Base-by-base conservation (phyloP, 2,888 invertebrate genomes). In the Brassicogethes aeneus region DNA sequence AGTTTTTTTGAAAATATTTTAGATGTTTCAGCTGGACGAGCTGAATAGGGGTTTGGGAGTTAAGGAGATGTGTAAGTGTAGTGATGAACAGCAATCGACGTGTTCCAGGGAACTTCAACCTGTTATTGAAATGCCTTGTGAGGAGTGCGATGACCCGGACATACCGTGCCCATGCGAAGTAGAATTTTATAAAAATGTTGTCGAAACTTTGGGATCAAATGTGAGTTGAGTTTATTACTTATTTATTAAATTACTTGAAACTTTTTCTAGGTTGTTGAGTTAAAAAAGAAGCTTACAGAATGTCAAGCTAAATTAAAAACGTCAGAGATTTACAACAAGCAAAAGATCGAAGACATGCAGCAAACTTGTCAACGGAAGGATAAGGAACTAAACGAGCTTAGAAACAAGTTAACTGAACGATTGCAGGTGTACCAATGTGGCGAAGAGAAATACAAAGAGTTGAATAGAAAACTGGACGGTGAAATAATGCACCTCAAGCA, bases 281-380 rank as follows among this genome's bases (percentile, higher is more conserved):
- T 64, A 23, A 55, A 56, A 36, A 50, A 50, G 1, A 56, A 55
- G 44, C 45, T 62, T 23, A 37, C 17, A 7, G 51, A 48, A 15
- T 43, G 53, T 2, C 54, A 58, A 29, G 23, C 15, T 23, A 23
- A 23, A 10, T 23, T 7, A 5, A 23, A 23, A 23, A 10, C 23
- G 5, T 5, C 10, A 16, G 54, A 54, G 41, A 45, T 45, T 32
- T 48, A 53, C 30, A 13, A 45, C 3, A 49, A 46, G 33, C 23
- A 37, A 17, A 53, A 49, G 39, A 15, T 53, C 2, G 40, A 33
- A 29, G 49, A 53, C 15, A 34, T 51, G 13, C 5, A 23, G 10
- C 14, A 42, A 38, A 41, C 41, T 5, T 32, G 2, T 46, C 50
- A 31, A 35, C 47, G n/a, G 29, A 53, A 51, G 37, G 52, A 56